Percentiles rank a stretch among this genome's conserved stretches.
phyloP scores from a whole-genome alignment of 2,113 vertebrate genomes.

The Myrmophylax atrothorax region DNA sequence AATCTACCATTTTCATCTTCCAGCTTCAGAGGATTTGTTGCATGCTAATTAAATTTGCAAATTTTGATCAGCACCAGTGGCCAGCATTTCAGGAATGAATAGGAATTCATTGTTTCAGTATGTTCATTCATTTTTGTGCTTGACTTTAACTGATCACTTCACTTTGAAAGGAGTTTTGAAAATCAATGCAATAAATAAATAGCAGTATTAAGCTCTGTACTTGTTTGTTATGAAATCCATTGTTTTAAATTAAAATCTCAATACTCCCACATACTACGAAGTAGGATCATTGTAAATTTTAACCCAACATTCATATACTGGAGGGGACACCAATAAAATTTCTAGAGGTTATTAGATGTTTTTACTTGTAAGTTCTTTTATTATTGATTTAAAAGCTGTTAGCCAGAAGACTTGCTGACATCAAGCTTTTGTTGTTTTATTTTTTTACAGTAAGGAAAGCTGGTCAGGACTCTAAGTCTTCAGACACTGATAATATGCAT shows the following conservation, averaged over 20 bases:
- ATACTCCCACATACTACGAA: background rate
- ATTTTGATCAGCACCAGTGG: background rate
- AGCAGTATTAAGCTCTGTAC: background rate
- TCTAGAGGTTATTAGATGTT: conserved; percentile 13
- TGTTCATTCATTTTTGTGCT: background rate
- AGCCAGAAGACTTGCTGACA: conserved; percentile 7
- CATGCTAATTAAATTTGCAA: background rate
- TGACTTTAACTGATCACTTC: background rate
- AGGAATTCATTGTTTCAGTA: background rate
- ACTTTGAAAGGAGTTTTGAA: conserved; percentile 7
- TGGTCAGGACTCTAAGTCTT: background rate
- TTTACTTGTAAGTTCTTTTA: conserved; percentile 5
- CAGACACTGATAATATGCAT: background rate
- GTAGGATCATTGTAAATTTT: conserved; percentile 22
- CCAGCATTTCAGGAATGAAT: background rate
- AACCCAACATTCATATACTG: background rate
- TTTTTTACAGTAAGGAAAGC: background rate
- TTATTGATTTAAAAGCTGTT: conserved; percentile 25
- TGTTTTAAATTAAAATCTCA: conserved; percentile 36
- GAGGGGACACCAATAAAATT: background rate
- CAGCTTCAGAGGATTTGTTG: background rate
- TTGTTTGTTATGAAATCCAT: conserved; percentile 2
- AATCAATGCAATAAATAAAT: conserved; percentile 29
- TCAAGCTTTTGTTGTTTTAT: background rate
- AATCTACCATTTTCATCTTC: background rate